Percentiles rank a stretch among this genome's conserved stretches.
These are phyloP conservation scores for Nemotelus pantherinus DNA, from an alignment of 2,888 invertebrate species.

Conservation along the genomic window DNA sequence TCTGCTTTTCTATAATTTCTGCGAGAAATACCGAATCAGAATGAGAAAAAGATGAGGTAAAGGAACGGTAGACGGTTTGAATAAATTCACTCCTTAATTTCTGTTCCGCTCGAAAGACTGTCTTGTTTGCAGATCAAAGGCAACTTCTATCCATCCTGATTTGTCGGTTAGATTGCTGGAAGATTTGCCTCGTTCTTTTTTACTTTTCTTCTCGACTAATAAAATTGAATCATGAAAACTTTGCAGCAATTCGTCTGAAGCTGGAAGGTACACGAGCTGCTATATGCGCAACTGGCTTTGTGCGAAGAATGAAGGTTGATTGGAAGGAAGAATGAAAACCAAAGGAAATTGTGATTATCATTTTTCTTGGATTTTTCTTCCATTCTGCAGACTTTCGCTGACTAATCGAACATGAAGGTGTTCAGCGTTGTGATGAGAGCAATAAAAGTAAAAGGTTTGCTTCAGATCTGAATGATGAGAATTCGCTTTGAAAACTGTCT, in stretches of 20 bases:
- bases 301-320: too few relatives aligned
- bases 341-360: constrained; percentile 16
- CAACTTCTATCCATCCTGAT: constrained; percentile 5
- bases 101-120: not conserved
- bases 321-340: not conserved
- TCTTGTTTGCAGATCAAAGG: constrained; percentile 12
- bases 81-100: constrained; percentile 22
- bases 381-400: not conserved
- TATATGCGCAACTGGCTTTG: too few relatives aligned
- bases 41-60: not conserved
- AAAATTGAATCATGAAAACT: not conserved
- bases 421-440: not conserved
- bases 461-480: too few relatives aligned
- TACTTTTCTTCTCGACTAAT: not conserved
- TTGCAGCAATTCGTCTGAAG: too few relatives aligned
- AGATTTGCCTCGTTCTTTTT: not conserved
- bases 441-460: not conserved
- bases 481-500: too few relatives aligned
- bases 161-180: not conserved
- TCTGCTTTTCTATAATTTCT: too few relatives aligned
- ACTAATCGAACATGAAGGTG: too few relatives aligned
- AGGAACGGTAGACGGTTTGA: not conserved
- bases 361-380: not conserved
- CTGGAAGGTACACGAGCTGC: too few relatives aligned
- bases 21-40: too few relatives aligned